Base-by-base conservation (phyloP, 92 coral and sea anemone genomes). In the Zoanthus gigantus region DNA sequence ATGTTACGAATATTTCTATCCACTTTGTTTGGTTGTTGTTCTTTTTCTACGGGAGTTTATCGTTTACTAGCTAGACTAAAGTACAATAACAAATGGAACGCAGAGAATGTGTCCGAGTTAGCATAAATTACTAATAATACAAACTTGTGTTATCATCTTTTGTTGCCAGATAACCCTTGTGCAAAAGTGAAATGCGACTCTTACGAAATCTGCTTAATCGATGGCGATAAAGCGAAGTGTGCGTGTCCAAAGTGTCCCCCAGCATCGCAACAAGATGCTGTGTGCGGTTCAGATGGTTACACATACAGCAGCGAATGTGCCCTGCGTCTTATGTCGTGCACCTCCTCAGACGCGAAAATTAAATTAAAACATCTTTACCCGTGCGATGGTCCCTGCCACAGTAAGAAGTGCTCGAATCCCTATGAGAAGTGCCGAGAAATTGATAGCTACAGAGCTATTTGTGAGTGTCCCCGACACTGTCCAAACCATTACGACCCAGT, bases 241-340 rank as follows among this genome's bases (percentile, higher is more conserved):
- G 42, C 3, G 10, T 69, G 74, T 13, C 74, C 74, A 69, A 7
- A 69, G 6, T 34, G 34, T 69, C 42, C 45, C 14, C 42, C 42
- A 9, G 7, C 74, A 69, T 28, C 74, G 66, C 66, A 14, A 58
- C 18, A 18, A 0, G 42, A 34, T 9, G 42, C 74, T 18, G 74
- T 69, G 37, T 69, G 74, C 16, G 74, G 74, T 9, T 69, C 74
- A 69, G 74, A 69, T 69, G 74, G 74, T 2, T 69, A 29, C 74
- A 69, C 74, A 8, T 69, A 69, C 42, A 69, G 74, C 74, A 69
- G 45, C 45, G 74, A 69, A 10, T 69, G 74, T 34, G 37, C 45
- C 42, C 74, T 69, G 74, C 74, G 74, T 0, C 42, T 69, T 18
- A 34, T 34, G 34, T 10, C 74, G 8, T 69, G 74, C 16, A 29